These are phyloP conservation scores for Cyprinodon tularosa DNA, from an alignment of 2,113 vertebrate genomes.

Conservation along the genomic window DNA sequence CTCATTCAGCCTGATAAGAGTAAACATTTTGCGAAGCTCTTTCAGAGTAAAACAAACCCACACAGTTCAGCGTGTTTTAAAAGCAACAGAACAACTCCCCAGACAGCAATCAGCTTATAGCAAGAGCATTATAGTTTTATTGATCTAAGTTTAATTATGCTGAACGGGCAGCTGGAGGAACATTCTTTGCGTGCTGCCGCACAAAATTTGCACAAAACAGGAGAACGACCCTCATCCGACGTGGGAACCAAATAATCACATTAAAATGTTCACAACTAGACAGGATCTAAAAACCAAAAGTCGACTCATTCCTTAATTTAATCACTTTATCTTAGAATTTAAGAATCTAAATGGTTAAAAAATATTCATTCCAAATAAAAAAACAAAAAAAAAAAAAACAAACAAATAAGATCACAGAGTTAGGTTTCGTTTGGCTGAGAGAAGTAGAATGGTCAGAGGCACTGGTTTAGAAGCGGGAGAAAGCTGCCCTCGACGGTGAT, in stretches of 20 bases:
- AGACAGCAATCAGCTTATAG: constrained; percentile 43
- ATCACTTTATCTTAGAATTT: constrained; percentile 45
- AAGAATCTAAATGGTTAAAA: constrained; percentile 63
- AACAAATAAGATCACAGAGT: constrained; percentile 56
- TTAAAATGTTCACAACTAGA: constrained; percentile 61
- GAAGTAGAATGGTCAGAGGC: constrained; percentile 63
- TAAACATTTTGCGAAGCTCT: background rate
- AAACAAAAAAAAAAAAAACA: constrained; percentile 19
- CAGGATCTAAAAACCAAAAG: constrained; percentile 37
- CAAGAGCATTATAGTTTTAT: constrained; percentile 73
- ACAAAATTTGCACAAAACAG: constrained; percentile 60
- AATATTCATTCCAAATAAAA: constrained; percentile 51
- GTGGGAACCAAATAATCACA: constrained; percentile 41
- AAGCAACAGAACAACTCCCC: constrained; percentile 8
- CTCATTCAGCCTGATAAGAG: background rate
- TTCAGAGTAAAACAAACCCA: background rate
- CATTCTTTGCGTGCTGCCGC: constrained; percentile 62
- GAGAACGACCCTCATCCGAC: constrained; percentile 42
- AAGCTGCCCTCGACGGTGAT: constrained; percentile 20
- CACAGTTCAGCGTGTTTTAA: background rate
- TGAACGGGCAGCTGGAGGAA: constrained; percentile 56
- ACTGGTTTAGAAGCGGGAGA: constrained; percentile 57
- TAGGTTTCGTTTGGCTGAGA: constrained; percentile 59
- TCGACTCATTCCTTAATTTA: constrained; percentile 56
- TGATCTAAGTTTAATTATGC: constrained; percentile 72